phyloP scores from a whole-genome alignment of 2,113 vertebrate genomes.

The Apodemus sylvaticus region DNA sequence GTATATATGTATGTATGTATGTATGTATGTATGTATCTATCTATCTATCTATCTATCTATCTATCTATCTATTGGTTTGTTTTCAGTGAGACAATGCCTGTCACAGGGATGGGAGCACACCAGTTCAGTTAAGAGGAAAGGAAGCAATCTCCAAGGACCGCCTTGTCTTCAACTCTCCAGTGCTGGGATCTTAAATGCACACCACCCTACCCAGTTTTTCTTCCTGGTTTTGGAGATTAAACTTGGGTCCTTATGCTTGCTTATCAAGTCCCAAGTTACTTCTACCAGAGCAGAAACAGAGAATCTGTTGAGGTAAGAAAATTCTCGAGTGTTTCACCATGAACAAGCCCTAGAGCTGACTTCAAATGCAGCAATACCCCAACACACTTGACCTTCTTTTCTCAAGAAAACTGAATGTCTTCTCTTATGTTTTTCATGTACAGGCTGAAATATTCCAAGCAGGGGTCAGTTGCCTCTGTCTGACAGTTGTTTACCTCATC shows the following conservation, averaged over 20 bases:
- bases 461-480: background rate
- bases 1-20: too few species aligned
- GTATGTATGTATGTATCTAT: too few species aligned
- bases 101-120: background rate
- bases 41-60: too few species aligned
- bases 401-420: background rate
- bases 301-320: background rate
- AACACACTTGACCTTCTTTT: conserved; percentile 33
- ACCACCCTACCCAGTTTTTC: background rate
- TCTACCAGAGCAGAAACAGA: background rate
- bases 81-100: background rate
- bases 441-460: background rate
- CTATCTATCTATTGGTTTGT: background rate
- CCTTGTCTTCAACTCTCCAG: background rate
- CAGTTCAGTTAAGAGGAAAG: background rate
- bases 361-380: background rate
- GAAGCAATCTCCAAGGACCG: background rate
- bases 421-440: background rate
- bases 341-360: background rate
- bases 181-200: too few species aligned
- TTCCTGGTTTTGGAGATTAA: background rate
- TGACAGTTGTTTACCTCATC: background rate
- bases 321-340: background rate
- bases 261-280: background rate
- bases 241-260: background rate